Base-by-base conservation (phyloP, 2,113 vertebrate genomes). In the Elephas maximus region DNA sequence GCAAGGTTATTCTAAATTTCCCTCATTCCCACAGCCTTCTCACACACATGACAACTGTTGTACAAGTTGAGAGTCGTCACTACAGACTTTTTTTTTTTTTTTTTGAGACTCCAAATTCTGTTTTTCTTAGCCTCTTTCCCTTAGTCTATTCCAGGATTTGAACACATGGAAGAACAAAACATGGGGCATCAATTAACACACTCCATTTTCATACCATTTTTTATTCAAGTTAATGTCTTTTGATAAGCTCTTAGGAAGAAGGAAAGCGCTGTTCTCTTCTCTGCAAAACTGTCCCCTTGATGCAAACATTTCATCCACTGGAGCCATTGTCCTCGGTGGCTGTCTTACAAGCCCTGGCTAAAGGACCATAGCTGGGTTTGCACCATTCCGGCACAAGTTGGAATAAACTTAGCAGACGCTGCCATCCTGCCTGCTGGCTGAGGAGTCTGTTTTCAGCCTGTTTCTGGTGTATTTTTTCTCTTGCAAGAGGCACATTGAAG, bases 31-130 rank as follows among this genome's bases (percentile, higher is more conserved):
- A 63, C 10, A n/a, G 8, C 74, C 77, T 41, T 15, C 48, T 85
- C n/a, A 77, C 24, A 23, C 1, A 33, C 0, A 0, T 0, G 67
- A 74, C 10, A 73, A 37, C 26, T 17, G 7, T 17, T 6, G 1
- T 11, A 28, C 11, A 51, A 33, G 57, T 5, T 4, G 23, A 60
- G 44, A 62, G 11, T 48, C 44, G 2, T 15, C 37, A 48, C 53
- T 41, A 23, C 23, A 53, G 23, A 67, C 30, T 53, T 77, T n/a
- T 21, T 37, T 60, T 76, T 24, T 3, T 12, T 41, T 67, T 26
- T 53, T 83, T 44, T 30, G 71, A 91, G 51, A 12, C 9, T 76
- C 23, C n/a, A 48, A 44, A 15, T 92, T 90, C 24, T 87, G 4
- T 48, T 88, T 96, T 94, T 67, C 65, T 87, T 33, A 21, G 28